phyloP scores from a whole-genome alignment of 2,113 vertebrate species.

The Sylvia atricapilla region DNA sequence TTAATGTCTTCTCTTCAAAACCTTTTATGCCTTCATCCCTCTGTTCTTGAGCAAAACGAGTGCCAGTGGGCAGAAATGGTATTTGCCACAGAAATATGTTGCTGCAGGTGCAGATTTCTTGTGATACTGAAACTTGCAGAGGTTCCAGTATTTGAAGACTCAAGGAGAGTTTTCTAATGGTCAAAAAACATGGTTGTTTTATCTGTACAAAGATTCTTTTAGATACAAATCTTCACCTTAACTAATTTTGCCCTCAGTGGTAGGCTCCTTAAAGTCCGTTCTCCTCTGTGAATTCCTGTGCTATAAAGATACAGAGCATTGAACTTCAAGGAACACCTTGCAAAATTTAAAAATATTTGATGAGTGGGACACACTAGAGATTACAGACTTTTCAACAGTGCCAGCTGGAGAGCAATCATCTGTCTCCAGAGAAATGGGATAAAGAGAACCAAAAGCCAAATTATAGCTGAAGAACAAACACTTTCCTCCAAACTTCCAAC shows the following conservation, averaged over 20 bases:
- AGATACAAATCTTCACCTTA: not conserved
- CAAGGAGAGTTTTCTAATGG: not conserved
- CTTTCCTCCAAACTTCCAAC: not conserved
- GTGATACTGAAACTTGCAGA: slow-evolving; percentile 3
- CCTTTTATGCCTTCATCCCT: not conserved
- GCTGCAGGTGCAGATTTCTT: slow-evolving; percentile 3
- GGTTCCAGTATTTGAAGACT: not conserved
- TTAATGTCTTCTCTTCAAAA: not conserved
- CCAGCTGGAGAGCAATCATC: not conserved
- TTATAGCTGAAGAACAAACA: not conserved
- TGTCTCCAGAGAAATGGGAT: not conserved
- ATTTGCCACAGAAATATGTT: not conserved
- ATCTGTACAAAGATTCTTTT: not conserved
- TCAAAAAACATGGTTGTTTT: not conserved
- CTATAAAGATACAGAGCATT: slow-evolving; percentile 31
- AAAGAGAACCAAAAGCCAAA: not conserved
- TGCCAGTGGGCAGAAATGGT: not conserved
- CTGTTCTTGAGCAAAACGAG: not conserved
- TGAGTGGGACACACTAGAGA: not conserved
- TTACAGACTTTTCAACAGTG: not conserved
- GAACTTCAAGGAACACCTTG: slow-evolving; percentile 33
- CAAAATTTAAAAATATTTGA: slow-evolving; percentile 33
- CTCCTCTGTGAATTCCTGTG: slow-evolving; percentile 38
- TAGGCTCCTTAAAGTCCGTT: slow-evolving; percentile 44
- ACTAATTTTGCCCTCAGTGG: slow-evolving; percentile 3